Evolutionary conservation across 2,113 vertebrate species (phyloP).

Genomic region (Semicossyphus pulcher): DNA sequence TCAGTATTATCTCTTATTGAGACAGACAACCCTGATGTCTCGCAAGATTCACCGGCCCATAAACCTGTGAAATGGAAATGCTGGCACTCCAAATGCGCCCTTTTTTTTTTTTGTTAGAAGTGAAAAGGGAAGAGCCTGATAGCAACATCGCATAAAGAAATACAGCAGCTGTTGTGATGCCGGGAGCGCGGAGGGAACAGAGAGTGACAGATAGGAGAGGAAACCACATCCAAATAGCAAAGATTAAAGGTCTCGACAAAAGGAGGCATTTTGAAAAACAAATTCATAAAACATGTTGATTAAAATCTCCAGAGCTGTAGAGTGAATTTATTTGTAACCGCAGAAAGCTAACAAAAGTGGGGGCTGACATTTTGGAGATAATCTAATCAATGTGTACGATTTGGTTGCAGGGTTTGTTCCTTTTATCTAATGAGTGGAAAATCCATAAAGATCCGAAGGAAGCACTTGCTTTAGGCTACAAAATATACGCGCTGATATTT

Average conservation of each 20-base stretch:
- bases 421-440: neutral
- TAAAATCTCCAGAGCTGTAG: neutral
- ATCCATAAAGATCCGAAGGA: constrained; percentile 4
- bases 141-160: constrained; percentile 1
- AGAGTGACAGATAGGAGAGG: neutral
- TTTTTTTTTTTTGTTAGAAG: neutral
- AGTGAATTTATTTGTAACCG: neutral
- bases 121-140: constrained; percentile 1
- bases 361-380: neutral
- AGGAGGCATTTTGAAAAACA: neutral
- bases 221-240: neutral
- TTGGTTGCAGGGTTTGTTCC: neutral
- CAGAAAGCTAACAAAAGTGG: constrained; percentile 5
- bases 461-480: neutral
- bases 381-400: neutral
- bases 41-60: constrained; percentile 16
- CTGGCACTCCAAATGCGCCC: neutral
- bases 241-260: neutral
- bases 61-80: constrained; percentile 35
- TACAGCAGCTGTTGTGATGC: neutral
- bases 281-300: neutral
- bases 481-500: neutral
- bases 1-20: constrained; percentile 3
- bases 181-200: neutral
- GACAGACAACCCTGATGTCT: constrained; percentile 14